A percentile compares a stretch with the other conserved stretches of the same genome.
Evolutionary conservation across 2,113 vertebrate genomes (phyloP).

Genomic region (Paraplagusia blochii): DNA sequence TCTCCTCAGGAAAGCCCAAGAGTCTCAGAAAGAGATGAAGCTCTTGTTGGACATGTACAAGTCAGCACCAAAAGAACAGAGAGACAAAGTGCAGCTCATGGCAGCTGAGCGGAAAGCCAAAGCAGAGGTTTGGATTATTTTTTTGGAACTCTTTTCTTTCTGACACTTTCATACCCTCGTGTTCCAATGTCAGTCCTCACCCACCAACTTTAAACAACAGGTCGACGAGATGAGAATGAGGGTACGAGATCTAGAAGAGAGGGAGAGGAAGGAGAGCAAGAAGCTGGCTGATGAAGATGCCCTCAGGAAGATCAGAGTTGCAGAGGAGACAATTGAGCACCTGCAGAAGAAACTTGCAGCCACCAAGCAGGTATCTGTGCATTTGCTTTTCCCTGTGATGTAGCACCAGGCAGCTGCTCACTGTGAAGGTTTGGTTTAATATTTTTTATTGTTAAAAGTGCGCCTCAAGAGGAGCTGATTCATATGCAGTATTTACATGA

Average conservation of each 20-base stretch:
- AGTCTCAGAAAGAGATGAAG: constrained; percentile 96
- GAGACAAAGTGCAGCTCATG: constrained; percentile 95
- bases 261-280: constrained; percentile 89
- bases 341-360: constrained; percentile 89
- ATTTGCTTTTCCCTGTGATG: not conserved
- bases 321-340: constrained; percentile 91
- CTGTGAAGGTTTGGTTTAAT: too few relatives aligned
- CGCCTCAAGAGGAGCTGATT: too few relatives aligned
- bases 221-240: constrained; percentile 84
- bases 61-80: constrained; percentile 89
- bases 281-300: constrained; percentile 91
- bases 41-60: constrained; percentile 93
- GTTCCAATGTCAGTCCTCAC: too few relatives aligned
- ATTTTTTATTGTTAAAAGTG: too few relatives aligned
- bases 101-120: constrained; percentile 91
- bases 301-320: constrained; percentile 84
- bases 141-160: not conserved
- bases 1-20: constrained; percentile 84
- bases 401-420: not conserved
- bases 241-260: constrained; percentile 87
- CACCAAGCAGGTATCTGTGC: constrained; percentile 83
- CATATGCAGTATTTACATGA: too few relatives aligned
- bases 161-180: not conserved
- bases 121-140: constrained; percentile 78
- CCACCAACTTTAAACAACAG: constrained; percentile 49